phyloP scores from a whole-genome alignment of 2,797 vertebrate species.

The Phataginus tricuspis region DNA sequence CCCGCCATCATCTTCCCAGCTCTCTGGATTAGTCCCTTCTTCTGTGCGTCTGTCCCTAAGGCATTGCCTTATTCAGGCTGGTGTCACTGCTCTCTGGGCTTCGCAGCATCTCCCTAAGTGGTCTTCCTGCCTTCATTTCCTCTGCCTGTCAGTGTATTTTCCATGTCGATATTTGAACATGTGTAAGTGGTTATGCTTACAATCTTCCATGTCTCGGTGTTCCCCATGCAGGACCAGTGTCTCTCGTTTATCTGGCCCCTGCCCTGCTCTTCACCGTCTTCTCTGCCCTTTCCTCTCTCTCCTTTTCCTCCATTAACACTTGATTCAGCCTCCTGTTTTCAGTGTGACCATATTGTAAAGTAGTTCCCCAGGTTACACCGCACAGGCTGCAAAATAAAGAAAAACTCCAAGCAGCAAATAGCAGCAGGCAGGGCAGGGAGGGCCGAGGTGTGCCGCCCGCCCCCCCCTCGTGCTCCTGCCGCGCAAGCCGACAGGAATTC shows the following conservation, averaged over 20 bases:
- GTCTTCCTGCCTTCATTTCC: background rate
- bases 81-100: background rate
- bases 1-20: background rate
- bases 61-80: background rate
- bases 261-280: background rate
- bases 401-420: background rate
- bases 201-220: background rate
- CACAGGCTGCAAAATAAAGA: no score
- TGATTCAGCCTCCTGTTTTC: background rate
- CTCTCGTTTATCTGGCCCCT: background rate
- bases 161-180: background rate
- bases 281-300: background rate
- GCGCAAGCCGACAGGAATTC: rapidly evolving
- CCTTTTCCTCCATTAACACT: background rate
- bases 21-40: background rate
- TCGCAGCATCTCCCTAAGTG: background rate
- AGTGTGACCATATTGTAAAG: background rate
- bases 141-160: background rate
- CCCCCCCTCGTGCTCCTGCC: rapidly evolving
- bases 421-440: rapidly evolving
- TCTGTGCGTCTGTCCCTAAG: background rate
- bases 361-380: background rate
- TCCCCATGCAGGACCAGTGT: background rate
- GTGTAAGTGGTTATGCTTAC: background rate
- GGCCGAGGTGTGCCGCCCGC: rapidly evolving